phyloP scores from a whole-genome alignment of 2,113 vertebrate genomes.

The Meleagris gallopavo region DNA sequence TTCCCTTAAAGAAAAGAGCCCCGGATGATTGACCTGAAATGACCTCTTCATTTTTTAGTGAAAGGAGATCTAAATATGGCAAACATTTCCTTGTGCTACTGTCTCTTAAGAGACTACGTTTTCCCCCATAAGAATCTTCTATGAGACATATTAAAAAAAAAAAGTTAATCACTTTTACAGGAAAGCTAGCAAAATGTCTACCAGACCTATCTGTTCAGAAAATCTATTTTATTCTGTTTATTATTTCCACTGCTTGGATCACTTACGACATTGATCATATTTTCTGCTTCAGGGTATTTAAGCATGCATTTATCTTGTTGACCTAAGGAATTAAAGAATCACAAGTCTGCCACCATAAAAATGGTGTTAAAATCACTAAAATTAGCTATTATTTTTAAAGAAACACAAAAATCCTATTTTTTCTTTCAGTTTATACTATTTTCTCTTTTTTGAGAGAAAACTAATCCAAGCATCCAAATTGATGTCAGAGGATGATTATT shows the following conservation, averaged over 20 bases:
- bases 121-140: not conserved
- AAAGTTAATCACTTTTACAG: not conserved
- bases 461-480: not conserved
- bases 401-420: not conserved
- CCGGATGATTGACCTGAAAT: constrained; percentile 50
- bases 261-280: not conserved
- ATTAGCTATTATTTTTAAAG: not conserved
- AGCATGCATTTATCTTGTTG: not conserved
- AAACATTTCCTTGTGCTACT: constrained; percentile 31
- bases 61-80: constrained; percentile 66
- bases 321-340: not conserved
- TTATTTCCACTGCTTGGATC: constrained; percentile 10
- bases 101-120: constrained; percentile 22
- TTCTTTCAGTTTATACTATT: not conserved
- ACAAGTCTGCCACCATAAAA: not conserved
- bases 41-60: constrained; percentile 52
- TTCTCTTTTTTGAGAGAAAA: not conserved
- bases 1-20: constrained; percentile 48
- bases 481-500: not conserved
- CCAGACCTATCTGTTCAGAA: not conserved
- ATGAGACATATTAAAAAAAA: not conserved
- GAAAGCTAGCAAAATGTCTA: not conserved
- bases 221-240: not conserved
- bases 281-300: not conserved
- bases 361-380: not conserved